These are phyloP conservation scores for Apantesis nais DNA, from an alignment of 2,888 invertebrate species.

Conservation along the genomic window DNA sequence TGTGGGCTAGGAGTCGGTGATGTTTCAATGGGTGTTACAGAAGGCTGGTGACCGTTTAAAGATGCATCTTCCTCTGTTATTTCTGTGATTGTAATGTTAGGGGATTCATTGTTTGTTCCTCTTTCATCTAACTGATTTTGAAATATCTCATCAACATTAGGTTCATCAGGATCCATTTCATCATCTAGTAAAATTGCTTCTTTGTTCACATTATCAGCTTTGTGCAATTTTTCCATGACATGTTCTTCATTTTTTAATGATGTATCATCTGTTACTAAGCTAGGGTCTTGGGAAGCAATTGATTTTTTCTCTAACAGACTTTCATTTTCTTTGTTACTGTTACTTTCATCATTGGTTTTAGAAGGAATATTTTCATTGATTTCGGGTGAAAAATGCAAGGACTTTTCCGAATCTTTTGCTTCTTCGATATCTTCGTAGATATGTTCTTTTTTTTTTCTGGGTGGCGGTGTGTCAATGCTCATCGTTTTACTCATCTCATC, in stretches of 20 bases:
- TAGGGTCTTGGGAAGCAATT: conserved; percentile 78
- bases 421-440: conserved; percentile 88
- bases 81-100: conserved; percentile 82
- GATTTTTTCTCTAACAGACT: conserved; percentile 77
- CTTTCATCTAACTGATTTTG: conserved; percentile 75
- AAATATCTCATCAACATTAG: conserved; percentile 77
- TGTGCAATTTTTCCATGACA: conserved; percentile 79
- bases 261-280: conserved; percentile 73
- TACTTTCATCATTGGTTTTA: conserved; percentile 60
- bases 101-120: conserved; percentile 68
- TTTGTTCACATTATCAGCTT: conserved; percentile 64
- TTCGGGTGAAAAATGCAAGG: conserved; percentile 79
- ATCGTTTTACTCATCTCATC: conserved; percentile 83
- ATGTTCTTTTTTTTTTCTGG: conserved; percentile 85
- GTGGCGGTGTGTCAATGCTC: conserved; percentile 73
- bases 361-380: conserved; percentile 64
- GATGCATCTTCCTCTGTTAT: conserved; percentile 74
- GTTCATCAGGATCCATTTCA: conserved; percentile 75
- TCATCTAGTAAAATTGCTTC: conserved; percentile 73
- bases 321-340: conserved; percentile 77
- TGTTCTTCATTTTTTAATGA: conserved; percentile 71
- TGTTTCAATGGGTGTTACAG: conserved; percentile 70
- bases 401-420: conserved; percentile 72
- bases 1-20: conserved; percentile 78
- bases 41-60: conserved; percentile 60